phyloP scores from a whole-genome alignment of 1,140 invertebrate genomes.

The Contarinia nasturtii region DNA sequence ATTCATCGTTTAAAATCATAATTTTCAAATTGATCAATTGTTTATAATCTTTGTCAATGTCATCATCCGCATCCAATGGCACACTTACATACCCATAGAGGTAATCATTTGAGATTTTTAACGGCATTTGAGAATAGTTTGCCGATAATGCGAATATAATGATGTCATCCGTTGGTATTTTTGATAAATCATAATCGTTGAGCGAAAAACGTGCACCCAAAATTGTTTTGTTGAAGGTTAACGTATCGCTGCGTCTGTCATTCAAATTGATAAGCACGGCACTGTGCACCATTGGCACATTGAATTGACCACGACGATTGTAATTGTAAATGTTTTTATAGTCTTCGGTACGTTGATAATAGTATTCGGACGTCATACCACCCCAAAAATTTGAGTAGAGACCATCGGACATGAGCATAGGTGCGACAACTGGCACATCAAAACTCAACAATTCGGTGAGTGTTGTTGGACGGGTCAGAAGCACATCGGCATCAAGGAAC shows the following conservation, averaged over 20 bases:
- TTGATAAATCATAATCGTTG: not conserved
- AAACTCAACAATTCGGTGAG: constrained; percentile 48
- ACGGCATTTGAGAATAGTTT: constrained; percentile 41
- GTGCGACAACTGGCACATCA: constrained; percentile 46
- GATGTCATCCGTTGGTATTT: constrained; percentile 78
- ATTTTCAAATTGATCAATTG: constrained; percentile 63
- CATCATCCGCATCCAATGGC: constrained; percentile 53
- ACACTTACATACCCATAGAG: constrained; percentile 66
- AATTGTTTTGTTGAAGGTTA: constrained; percentile 58
- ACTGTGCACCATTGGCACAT: constrained; percentile 84
- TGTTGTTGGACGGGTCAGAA: constrained; percentile 53
- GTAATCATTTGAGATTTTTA: constrained; percentile 66
- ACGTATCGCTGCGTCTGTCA: constrained; percentile 31
- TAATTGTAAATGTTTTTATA: constrained; percentile 65
- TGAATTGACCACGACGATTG: constrained; percentile 53
- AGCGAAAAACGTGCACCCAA: constrained; percentile 14
- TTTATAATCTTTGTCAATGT: constrained; percentile 41
- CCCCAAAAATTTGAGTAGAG: constrained; percentile 94
- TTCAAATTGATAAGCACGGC: constrained; percentile 69
- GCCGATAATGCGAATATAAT: constrained; percentile 84
- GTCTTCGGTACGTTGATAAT: constrained; percentile 71
- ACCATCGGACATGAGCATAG: constrained; percentile 69
- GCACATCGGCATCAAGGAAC: constrained; percentile 80
- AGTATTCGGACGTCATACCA: constrained; percentile 73
- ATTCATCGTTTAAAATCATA: constrained; percentile 41